Evolutionary conservation across 2,888 invertebrate species (phyloP), one percentile per base, ranked within the genome.

Genomic region (Hypolimnas misippus): DNA sequence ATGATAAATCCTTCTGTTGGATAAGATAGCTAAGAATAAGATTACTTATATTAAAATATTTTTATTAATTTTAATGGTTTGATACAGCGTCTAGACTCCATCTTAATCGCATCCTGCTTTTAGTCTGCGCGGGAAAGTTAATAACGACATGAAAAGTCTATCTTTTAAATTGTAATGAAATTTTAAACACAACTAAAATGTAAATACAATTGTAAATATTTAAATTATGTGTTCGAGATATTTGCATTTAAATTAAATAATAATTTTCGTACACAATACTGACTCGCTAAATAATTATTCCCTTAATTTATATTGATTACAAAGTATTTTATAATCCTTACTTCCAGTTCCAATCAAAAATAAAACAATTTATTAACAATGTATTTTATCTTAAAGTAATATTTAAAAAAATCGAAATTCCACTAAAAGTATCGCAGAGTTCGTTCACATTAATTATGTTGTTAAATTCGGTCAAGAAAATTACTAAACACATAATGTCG

Each of bases 401-500:
- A 3, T 25, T 2, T 3, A 25, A 25, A 25, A 25, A 25, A 25
- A 25, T 25, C 25, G n/a, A n/a, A n/a, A n/a, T n/a, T n/a, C n/a
- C n/a, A n/a, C n/a, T n/a, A n/a, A n/a, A n/a, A n/a, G n/a, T n/a
- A n/a, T n/a, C n/a, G n/a, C n/a, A n/a, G n/a, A n/a, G n/a, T n/a
- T n/a, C n/a, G n/a, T n/a, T n/a, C n/a, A n/a, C n/a, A n/a, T n/a
- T n/a, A n/a, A n/a, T n/a, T n/a, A 17, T 17, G 0, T 19, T 0
- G 8, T 12, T 46, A 1, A 21, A 12, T 12, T 21, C 12, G 4
- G 12, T 19, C 12, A 46, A 12, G 21, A 21, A 12, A 46, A n/a
- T 12, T 19, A 46, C 21, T 46, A 46, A 46, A 12, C 29, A 14
- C 75, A 70, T 68, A 63, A 68, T 60, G 68, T 12, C 7, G 35